Base-by-base conservation (phyloP, 2,797 vertebrate species). In the Silurus lanzhouensis region DNA sequence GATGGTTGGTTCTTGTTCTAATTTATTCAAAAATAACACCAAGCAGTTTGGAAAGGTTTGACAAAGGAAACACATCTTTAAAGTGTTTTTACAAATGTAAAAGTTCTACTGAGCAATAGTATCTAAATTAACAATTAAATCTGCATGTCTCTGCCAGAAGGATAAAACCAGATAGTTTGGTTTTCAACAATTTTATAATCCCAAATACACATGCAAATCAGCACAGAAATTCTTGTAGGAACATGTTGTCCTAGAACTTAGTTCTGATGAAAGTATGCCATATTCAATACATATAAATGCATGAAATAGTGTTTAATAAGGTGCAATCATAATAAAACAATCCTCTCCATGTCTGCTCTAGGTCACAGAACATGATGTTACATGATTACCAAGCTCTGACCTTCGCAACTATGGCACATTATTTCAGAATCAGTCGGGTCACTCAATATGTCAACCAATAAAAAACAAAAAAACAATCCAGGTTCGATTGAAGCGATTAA, bases 381-480 rank as follows among this genome's bases (percentile, higher is more conserved):
- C 66, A 70, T 58, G 82, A 88, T 83, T 85, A 79, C 81, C 82
- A 76, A 64, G 60, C 71, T 68, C 38, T 84, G 83, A 84, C 81
- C 83, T 71, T 58, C 84, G 87, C 92, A 90, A 89, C 89, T 90
- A 88, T 90, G 89, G 92, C 87, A 83, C 90, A 91, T 92, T 92
- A 92, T 87, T 85, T 85, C 87, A 87, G 89, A 94, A 93, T 95
- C 93, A 92, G 15, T 87, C 85, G 55, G 91, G 92, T 93, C 91
- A 91, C 90, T 93, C 93, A 94, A 92, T 93, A 93, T 94, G 92
- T 91, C 89, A 89, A 90, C 81, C 88, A 92, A 6, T 93, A 94
- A 93, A 94, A 94, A 3, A 57, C 93, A 91, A 95, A 7, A 79
- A 94, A 91, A 91, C 10, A 52, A 52, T 52, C 8, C 48, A 7